phyloP scores from a whole-genome alignment of 2,888 invertebrate genomes.

The Camptogramma bilineatum region DNA sequence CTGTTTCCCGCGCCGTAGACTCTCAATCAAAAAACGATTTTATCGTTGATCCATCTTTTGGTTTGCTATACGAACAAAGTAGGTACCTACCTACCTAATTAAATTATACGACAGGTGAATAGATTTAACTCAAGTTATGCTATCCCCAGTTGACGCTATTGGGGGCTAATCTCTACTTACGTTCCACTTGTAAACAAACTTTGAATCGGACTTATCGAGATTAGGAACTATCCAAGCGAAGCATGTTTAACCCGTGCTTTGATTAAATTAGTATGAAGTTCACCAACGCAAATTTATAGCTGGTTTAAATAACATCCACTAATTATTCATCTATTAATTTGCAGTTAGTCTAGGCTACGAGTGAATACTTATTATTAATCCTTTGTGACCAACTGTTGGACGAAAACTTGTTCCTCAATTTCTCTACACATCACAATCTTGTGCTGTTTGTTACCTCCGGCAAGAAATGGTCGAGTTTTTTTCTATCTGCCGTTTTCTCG shows the following conservation, averaged over 20 bases:
- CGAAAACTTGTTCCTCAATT: too few relatives aligned
- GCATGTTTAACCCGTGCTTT: conserved; percentile 5
- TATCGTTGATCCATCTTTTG: too few relatives aligned
- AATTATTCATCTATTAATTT: neutral
- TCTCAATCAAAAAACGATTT: too few relatives aligned
- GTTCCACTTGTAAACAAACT: conserved; percentile 27
- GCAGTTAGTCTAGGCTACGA: neutral
- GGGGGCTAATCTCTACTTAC: conserved; percentile 16
- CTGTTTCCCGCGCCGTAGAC: too few relatives aligned
- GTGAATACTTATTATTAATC: too few relatives aligned
- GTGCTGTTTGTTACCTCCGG: too few relatives aligned
- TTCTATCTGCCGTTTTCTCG: too few relatives aligned
- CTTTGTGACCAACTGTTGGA: too few relatives aligned
- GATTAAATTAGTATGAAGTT: neutral
- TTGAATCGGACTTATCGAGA: conserved; percentile 28
- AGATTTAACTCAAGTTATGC: neutral
- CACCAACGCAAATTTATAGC: neutral
- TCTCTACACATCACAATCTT: too few relatives aligned
- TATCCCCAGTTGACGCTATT: conserved; percentile 4
- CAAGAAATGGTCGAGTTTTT: too few relatives aligned
- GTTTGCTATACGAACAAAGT: neutral
- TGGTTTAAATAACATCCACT: neutral
- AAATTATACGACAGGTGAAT: neutral
- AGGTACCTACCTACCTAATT: neutral
- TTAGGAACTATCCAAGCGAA: conserved; percentile 22